Evolutionary conservation across 2,797 vertebrate species (phyloP).

Genomic region (Argya squamiceps): DNA sequence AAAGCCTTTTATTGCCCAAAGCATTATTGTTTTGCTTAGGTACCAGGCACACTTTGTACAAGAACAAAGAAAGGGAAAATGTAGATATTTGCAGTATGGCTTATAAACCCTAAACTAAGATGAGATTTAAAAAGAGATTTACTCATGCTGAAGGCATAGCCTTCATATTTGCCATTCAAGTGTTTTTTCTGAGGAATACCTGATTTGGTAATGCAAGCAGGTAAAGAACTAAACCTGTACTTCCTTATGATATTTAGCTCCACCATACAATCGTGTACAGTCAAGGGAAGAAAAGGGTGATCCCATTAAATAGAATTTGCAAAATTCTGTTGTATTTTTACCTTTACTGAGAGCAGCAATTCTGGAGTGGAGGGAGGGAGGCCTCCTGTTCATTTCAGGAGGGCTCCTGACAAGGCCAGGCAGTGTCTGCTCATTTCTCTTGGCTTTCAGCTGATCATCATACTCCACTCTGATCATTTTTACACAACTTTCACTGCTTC

Average conservation of each 20-base stretch:
- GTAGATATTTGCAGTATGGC: neutral
- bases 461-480: neutral
- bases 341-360: neutral
- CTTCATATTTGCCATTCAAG: neutral
- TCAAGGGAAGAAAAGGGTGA: neutral
- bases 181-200: neutral
- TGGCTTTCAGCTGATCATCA: neutral
- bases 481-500: neutral
- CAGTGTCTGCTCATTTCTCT: neutral
- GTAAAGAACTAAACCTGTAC: neutral
- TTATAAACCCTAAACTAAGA: neutral
- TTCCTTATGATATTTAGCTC: neutral
- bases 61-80: neutral
- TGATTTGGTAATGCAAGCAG: neutral
- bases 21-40: neutral
- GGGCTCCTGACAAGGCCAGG: neutral
- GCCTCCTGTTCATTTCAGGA: neutral
- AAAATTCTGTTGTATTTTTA: neutral
- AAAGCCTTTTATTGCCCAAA: neutral
- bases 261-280: neutral
- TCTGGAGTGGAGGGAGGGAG: neutral
- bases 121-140: neutral
- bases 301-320: neutral
- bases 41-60: neutral
- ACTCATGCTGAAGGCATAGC: neutral